Evolutionary conservation across 2,888 invertebrate genomes (phyloP).

Genomic region (Quadroppia sp.): DNA sequence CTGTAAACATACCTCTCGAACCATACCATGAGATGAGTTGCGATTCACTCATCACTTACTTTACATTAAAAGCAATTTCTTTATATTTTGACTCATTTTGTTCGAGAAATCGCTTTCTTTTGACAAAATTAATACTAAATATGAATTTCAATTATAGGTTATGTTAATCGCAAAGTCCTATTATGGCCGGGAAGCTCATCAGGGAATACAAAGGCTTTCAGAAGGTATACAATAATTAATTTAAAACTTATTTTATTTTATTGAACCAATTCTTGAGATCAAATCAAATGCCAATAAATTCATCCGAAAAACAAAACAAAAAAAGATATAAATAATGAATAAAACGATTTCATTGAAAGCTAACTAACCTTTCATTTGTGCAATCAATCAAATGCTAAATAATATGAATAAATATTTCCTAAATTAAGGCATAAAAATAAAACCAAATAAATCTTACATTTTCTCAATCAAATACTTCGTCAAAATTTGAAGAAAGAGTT

Average conservation of each 20-base stretch:
- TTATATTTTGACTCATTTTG: background rate
- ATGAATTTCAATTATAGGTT: constrained; percentile 45
- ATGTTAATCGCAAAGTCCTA: constrained; percentile 48
- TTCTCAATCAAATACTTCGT: too few relatives aligned
- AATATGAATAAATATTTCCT: background rate
- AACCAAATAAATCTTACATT: too few relatives aligned
- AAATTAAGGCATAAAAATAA: too few relatives aligned
- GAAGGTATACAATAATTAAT: constrained; percentile 61
- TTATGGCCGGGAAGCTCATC: constrained; percentile 43
- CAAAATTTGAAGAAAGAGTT: too few relatives aligned
- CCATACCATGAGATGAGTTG: constrained; percentile 9
- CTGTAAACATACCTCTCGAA: background rate
- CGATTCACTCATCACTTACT: constrained; percentile 7
- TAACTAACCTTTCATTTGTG: background rate
- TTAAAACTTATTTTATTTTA: background rate
- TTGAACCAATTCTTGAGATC: background rate
- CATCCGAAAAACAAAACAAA: background rate
- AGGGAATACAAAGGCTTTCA: constrained; percentile 44
- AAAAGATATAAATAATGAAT: background rate
- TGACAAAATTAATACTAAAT: background rate
- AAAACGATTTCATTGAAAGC: too few relatives aligned
- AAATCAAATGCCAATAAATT: background rate
- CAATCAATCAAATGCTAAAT: constrained; percentile 10
- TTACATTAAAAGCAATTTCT: background rate
- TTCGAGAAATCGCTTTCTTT: background rate